Percentiles rank a stretch among this genome's conserved stretches.
Evolutionary conservation across 2,888 invertebrate genomes (phyloP).

Genomic region (Anorthoa munda): DNA sequence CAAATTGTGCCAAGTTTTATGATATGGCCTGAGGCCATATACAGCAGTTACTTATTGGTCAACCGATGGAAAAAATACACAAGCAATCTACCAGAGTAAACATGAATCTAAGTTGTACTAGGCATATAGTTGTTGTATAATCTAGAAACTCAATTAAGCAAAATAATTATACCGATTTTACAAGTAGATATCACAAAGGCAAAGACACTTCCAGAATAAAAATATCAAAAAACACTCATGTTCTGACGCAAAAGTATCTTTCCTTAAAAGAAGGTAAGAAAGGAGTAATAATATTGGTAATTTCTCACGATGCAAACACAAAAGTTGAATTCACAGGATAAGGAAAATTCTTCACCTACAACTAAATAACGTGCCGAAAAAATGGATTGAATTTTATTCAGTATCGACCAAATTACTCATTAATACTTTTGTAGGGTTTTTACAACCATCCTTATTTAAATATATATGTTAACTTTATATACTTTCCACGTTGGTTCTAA

Average conservation of each 20-base stretch:
- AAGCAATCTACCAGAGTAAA: constrained; percentile 29
- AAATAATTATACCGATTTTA: no score
- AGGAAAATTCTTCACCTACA: not conserved
- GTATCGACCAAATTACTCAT: constrained; percentile 44
- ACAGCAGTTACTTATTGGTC: constrained; percentile 33
- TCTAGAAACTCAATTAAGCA: not conserved
- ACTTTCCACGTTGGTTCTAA: constrained; percentile 22
- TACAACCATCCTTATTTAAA: not conserved
- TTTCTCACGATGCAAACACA: no score
- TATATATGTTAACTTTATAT: not conserved
- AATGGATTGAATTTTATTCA: not conserved
- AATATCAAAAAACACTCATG: no score
- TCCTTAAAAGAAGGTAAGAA: no score
- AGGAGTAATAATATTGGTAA: no score
- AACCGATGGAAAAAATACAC: constrained; percentile 28
- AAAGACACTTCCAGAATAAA: no score
- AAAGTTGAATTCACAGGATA: no score
- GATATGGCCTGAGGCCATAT: constrained; percentile 39
- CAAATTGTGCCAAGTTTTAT: constrained; percentile 39
- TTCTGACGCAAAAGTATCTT: no score
- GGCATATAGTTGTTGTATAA: not conserved
- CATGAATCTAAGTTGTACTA: not conserved
- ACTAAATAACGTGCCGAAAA: not conserved
- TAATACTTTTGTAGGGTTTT: not conserved
- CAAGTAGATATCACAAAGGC: no score